These are phyloP conservation scores for Heterodera carotae DNA, from an alignment of 1,140 invertebrate genomes.

Conservation along the genomic window DNA sequence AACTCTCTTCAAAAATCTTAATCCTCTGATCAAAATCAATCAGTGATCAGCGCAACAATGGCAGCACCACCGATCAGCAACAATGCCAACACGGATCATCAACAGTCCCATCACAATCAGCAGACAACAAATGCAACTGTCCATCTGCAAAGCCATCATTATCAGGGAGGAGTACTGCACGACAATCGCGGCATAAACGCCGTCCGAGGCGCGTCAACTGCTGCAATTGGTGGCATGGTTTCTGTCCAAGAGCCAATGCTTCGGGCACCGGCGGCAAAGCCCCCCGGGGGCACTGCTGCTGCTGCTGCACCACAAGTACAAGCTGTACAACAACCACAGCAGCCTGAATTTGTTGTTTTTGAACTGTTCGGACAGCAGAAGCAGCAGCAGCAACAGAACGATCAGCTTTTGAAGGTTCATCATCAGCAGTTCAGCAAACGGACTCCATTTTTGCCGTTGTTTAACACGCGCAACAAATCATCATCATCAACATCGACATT, in stretches of 20 bases:
- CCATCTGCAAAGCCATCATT: background rate
- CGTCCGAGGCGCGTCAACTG: too few relatives aligned
- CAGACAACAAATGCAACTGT: background rate
- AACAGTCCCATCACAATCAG: background rate
- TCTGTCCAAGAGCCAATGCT: background rate
- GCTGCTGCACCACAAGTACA: background rate
- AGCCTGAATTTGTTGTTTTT: conserved; percentile 33
- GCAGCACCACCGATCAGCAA: background rate
- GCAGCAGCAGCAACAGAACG: background rate
- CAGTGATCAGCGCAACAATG: background rate
- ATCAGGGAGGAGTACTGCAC: background rate
- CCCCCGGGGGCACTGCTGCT: background rate
- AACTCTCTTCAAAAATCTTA: too few relatives aligned
- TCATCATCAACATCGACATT: too few relatives aligned
- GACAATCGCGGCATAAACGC: too few relatives aligned
- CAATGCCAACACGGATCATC: background rate
- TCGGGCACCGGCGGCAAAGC: background rate
- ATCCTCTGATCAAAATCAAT: background rate
- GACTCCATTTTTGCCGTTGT: background rate
- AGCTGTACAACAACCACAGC: conserved; percentile 13
- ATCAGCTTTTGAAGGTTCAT: background rate
- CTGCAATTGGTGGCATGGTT: too few relatives aligned
- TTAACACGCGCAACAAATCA: background rate
- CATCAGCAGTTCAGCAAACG: background rate
- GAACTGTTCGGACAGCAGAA: conserved; percentile 21